A percentile compares a stretch with the other conserved stretches of the same genome.
phyloP scores from a whole-genome alignment of 53 echinoderm and acorn worm genomes.

The Zoroaster sp. region DNA sequence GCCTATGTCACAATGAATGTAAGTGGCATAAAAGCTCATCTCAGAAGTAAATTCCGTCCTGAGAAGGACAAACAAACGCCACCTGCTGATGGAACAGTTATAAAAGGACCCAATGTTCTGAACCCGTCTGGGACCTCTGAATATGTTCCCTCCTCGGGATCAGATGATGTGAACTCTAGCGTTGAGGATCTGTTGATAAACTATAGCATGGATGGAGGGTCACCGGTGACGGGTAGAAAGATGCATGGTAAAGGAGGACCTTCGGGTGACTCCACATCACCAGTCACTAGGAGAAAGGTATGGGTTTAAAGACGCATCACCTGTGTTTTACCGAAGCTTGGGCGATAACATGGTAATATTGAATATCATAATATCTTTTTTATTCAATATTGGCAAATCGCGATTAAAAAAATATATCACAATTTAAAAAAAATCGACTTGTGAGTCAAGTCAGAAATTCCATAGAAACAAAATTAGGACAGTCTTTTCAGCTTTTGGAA shows the following conservation, averaged over 20 bases:
- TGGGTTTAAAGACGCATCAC: not conserved
- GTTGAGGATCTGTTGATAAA: not conserved
- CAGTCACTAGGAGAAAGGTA: constrained; percentile 17
- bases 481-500: too few species aligned
- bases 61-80: constrained; percentile 12
- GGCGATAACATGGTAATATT: too few species aligned
- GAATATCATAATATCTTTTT: not conserved
- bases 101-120: not conserved
- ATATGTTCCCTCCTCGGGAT: constrained; percentile 20
- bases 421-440: too few species aligned
- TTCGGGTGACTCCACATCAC: not conserved
- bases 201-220: constrained; percentile 8
- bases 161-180: constrained; percentile 27
- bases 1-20: too few species aligned
- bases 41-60: constrained; percentile 6
- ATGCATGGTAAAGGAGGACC: not conserved
- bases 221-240: not conserved
- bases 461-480: too few species aligned
- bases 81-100: not conserved
- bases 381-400: too few species aligned
- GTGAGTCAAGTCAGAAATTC: too few species aligned
- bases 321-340: not conserved
- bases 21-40: constrained; percentile 8
- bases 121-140: not conserved
- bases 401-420: too few species aligned